Conservation (phyloP, 1,140 invertebrate genomes). For the Homarus americanus region DNA sequence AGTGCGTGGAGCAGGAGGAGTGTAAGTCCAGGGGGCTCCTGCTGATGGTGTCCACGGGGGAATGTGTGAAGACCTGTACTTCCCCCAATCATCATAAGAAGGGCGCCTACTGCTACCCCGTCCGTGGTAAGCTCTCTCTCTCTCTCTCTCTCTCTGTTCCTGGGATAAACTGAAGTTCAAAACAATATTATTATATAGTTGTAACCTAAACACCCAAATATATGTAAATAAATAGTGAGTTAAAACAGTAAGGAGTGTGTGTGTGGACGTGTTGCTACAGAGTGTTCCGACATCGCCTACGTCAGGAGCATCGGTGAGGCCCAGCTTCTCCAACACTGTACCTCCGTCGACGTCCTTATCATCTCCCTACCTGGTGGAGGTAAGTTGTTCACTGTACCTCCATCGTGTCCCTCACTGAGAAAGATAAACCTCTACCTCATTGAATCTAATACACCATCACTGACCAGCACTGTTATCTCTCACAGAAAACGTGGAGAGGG, state of each 20-base stretch:
- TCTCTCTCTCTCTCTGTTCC: too few species aligned
- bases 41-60: too few species aligned
- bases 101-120: not conserved
- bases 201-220: too few species aligned
- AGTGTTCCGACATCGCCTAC: not conserved
- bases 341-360: not conserved
- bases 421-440: not conserved
- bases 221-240: too few species aligned
- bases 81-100: too few species aligned
- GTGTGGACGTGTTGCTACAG: too few species aligned
- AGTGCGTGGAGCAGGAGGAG: not conserved
- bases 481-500: conserved; percentile 16
- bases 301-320: not conserved
- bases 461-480: not conserved
- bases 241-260: too few species aligned
- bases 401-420: not conserved
- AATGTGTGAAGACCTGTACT: not conserved
- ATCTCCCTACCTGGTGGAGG: conserved; percentile 14
- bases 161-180: too few species aligned
- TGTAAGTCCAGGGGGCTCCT: not conserved
- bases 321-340: not conserved
- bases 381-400: not conserved
- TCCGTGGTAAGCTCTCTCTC: not conserved
- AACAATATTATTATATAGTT: too few species aligned
- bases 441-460: not conserved